phyloP scores from a whole-genome alignment of 2,113 vertebrate species.

The Mus spicilegus region DNA sequence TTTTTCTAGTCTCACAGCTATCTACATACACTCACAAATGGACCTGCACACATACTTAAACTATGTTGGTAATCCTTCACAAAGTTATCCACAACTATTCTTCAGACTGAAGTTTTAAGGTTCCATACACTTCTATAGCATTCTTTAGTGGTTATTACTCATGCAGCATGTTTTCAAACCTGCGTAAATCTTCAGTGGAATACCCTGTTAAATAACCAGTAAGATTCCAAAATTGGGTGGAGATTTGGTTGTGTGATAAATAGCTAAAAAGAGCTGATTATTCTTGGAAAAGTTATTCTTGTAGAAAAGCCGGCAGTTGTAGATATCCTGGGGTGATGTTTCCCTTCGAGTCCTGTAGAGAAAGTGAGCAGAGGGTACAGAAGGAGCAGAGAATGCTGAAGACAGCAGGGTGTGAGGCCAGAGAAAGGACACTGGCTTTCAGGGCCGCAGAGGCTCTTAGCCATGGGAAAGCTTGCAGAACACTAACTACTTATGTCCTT shows the following conservation, averaged over 20 bases:
- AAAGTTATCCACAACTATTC: neutral
- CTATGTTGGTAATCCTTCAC: neutral
- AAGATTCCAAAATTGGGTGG: neutral
- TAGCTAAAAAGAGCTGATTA: neutral
- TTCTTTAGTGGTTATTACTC: neutral
- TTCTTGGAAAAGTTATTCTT: neutral
- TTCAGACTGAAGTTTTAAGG: constrained; percentile 17
- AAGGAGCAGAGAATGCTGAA: neutral
- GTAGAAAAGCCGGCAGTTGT: neutral
- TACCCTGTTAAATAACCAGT: neutral
- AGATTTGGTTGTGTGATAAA: neutral
- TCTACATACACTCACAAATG: neutral
- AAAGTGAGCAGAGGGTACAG: neutral
- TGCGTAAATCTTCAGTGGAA: neutral
- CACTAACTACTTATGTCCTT: too few species aligned
- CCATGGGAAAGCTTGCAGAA: neutral
- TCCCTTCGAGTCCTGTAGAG: neutral
- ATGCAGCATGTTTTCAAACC: neutral
- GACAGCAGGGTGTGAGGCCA: neutral
- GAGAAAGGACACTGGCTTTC: neutral
- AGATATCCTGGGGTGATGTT: neutral
- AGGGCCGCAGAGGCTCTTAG: neutral
- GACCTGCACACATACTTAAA: neutral
- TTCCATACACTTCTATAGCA: neutral
- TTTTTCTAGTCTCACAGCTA: neutral